phyloP scores from a whole-genome alignment of 2,888 invertebrate species.

The Lasioglossum marginatum region DNA sequence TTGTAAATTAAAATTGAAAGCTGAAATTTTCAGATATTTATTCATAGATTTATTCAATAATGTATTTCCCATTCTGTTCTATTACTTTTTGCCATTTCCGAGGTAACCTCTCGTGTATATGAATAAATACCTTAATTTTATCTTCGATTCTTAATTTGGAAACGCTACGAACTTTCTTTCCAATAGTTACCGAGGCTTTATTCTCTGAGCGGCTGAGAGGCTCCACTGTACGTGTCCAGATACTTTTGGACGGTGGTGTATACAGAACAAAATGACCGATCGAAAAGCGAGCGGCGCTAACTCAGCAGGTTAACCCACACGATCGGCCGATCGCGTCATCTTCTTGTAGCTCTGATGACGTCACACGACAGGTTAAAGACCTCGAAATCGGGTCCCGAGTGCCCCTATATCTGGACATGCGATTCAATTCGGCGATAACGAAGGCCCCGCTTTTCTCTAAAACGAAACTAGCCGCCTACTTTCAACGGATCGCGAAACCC shows the following conservation, averaged over 20 bases:
- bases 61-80: no score
- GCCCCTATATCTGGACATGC: constrained; percentile 27
- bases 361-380: constrained; percentile 70
- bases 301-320: constrained; percentile 73
- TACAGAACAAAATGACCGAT: constrained; percentile 58
- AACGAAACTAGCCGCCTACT: constrained; percentile 40
- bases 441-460: constrained; percentile 12
- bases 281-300: constrained; percentile 71
- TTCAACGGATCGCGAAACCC: constrained; percentile 3
- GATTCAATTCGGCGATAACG: constrained; percentile 54
- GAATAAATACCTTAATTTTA: no score
- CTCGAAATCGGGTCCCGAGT: constrained; percentile 53
- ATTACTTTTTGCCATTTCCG: no score
- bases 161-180: no score
- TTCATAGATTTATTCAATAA: no score
- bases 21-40: no score
- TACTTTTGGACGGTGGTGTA: not conserved
- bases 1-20: no score
- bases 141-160: no score
- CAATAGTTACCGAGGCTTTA: no score
- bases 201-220: no score
- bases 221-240: not conserved
- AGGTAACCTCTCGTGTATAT: no score
- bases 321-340: constrained; percentile 73
- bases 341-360: constrained; percentile 70